These are phyloP conservation scores for Diuraphis noxia DNA, from an alignment of 1,140 invertebrate genomes.

Conservation along the genomic window DNA sequence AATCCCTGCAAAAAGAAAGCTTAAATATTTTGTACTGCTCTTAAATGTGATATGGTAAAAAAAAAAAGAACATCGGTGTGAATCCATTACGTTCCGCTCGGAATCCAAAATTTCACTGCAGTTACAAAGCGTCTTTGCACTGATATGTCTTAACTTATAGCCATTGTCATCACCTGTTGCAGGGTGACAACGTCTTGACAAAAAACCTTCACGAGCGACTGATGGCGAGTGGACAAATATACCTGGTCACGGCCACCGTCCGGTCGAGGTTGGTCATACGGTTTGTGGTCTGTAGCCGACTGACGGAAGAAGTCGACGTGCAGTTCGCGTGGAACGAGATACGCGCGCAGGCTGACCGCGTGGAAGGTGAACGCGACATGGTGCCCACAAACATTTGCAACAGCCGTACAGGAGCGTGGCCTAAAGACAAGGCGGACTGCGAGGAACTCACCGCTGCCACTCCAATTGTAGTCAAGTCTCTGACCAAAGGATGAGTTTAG, in stretches of 20 bases:
- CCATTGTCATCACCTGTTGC: slow-evolving; percentile 1
- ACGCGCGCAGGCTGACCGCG: background rate
- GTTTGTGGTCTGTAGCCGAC: slow-evolving; percentile 79
- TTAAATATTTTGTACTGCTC: too few relatives aligned
- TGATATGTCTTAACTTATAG: background rate
- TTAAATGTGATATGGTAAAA: too few relatives aligned
- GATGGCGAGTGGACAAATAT: slow-evolving; percentile 78
- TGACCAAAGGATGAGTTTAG: background rate
- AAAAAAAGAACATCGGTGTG: too few relatives aligned
- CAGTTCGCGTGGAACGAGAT: slow-evolving; percentile 73
- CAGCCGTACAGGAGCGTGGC: background rate
- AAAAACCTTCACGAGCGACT: slow-evolving; percentile 76
- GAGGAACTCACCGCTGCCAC: background rate
- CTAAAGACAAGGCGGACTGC: background rate
- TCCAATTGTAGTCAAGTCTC: background rate
- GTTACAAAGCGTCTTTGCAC: background rate
- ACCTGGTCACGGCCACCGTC: slow-evolving; percentile 77
- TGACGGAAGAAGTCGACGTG: slow-evolving; percentile 73
- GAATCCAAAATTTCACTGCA: background rate
- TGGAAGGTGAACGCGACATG: background rate
- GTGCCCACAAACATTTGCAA: too few relatives aligned
- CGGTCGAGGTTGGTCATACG: slow-evolving; percentile 74
- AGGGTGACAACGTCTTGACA: slow-evolving; percentile 75
- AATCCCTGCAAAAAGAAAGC: too few relatives aligned
- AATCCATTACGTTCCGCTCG: too few relatives aligned